These are phyloP conservation scores for Cacoxenus indagator DNA, from an alignment of 2,888 invertebrate genomes.

Conservation along the genomic window DNA sequence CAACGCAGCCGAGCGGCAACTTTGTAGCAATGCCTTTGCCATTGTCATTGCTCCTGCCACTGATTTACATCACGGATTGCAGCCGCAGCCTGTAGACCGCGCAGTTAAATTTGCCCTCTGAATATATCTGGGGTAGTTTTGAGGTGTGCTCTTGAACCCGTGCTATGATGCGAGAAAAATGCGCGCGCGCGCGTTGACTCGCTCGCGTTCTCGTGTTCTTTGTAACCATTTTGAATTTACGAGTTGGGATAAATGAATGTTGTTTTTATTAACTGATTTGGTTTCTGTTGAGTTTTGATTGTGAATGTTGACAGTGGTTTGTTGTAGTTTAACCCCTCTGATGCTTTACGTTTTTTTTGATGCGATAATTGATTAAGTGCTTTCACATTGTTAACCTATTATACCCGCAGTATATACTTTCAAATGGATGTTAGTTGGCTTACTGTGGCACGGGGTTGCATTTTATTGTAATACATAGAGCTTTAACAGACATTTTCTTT, in stretches of 20 bases:
- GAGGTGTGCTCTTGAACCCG: conserved; percentile 27
- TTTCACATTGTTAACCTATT: conserved; percentile 22
- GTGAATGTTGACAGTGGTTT: conserved; percentile 12
- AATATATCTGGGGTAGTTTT: conserved; percentile 30
- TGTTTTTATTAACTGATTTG: conserved; percentile 10
- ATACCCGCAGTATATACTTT: conserved; percentile 1
- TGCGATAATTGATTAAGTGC: conserved; percentile 22
- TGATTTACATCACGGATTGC: conserved; percentile 37
- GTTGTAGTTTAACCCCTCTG: neutral
- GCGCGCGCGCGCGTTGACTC: neutral
- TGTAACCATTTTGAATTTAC: conserved; percentile 17
- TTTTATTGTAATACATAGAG: neutral
- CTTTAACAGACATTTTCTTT: neutral
- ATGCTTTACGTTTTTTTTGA: conserved; percentile 9
- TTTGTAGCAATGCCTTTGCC: conserved; percentile 22
- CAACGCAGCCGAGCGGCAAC: conserved; percentile 24
- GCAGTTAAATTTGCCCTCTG: conserved; percentile 23
- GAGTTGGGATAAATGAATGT: neutral
- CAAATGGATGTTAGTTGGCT: neutral
- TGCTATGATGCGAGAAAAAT: conserved; percentile 26
- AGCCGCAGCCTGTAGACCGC: conserved; percentile 42
- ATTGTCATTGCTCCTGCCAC: conserved; percentile 16
- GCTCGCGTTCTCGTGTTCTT: neutral
- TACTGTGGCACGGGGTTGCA: neutral
- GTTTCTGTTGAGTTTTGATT: neutral